phyloP scores from a whole-genome alignment of 2,113 vertebrate species.

The Psilopsiagon aurifrons region DNA sequence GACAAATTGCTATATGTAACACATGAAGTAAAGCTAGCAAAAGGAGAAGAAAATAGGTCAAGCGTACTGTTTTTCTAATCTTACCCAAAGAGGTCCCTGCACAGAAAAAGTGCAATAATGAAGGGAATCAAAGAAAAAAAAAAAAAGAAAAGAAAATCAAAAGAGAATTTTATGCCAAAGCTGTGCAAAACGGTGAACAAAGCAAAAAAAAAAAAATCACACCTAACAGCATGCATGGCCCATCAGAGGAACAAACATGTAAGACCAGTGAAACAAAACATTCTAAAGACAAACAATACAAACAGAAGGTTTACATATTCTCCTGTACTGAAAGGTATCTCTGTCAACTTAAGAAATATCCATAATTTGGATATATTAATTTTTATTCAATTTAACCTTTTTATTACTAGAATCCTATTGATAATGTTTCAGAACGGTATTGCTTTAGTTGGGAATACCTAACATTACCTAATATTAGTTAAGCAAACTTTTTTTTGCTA shows the following conservation, averaged over 20 bases:
- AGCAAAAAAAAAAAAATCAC: not conserved
- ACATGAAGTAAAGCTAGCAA: not conserved
- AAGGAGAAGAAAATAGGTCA: slow-evolving; percentile 9
- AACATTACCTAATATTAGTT: not conserved
- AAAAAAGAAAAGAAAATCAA: not conserved
- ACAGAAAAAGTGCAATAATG: not conserved
- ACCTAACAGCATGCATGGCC: not conserved
- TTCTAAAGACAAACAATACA: not conserved
- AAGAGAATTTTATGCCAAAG: not conserved
- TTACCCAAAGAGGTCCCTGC: slow-evolving; percentile 49
- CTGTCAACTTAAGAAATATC: not conserved
- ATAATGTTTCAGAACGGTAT: not conserved
- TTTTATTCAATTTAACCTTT: not conserved
- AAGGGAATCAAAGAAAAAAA: not conserved
- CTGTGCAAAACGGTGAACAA: not conserved
- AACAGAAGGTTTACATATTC: not conserved
- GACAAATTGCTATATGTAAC: slow-evolving; percentile 21
- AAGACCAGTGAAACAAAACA: not conserved
- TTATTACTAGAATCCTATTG: not conserved
- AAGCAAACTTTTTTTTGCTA: not conserved
- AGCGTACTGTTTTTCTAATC: slow-evolving; percentile 1
- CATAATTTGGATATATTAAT: not conserved
- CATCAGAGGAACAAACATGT: not conserved
- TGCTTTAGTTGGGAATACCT: not conserved
- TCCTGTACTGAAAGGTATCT: not conserved